These are phyloP conservation scores for Chamaea fasciata DNA, from an alignment of 2,113 vertebrate genomes.

Conservation along the genomic window DNA sequence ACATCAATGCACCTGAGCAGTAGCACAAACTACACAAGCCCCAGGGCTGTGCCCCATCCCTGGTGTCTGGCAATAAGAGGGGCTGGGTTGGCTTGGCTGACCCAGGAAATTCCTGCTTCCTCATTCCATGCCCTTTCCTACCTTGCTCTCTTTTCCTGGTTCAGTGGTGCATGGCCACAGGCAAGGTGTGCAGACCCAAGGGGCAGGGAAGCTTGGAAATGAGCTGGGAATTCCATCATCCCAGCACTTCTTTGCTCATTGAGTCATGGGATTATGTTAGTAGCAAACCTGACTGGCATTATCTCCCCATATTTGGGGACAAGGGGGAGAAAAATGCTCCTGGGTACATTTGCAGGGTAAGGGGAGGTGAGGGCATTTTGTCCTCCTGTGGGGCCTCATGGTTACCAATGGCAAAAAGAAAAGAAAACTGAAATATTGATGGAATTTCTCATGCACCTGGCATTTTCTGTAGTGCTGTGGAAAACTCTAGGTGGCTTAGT, in stretches of 20 bases:
- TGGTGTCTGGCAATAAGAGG: not conserved
- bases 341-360: not conserved
- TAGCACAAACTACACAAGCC: not conserved
- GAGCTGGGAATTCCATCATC: not conserved
- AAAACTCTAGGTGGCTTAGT: not conserved
- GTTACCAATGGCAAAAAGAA: not conserved
- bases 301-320: not conserved
- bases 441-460: not conserved
- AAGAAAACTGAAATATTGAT: not conserved
- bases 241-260: not conserved
- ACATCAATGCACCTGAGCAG: not conserved
- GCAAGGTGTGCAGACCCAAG: not conserved
- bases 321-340: not conserved
- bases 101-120: not conserved
- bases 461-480: not conserved
- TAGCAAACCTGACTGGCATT: not conserved
- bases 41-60: accelerated
- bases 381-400: not conserved
- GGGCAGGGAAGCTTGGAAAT: not conserved
- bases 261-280: not conserved
- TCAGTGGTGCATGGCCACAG: accelerated
- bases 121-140: not conserved
- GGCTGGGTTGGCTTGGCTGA: not conserved
- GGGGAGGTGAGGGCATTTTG: not conserved
- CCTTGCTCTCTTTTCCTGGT: not conserved